These are phyloP conservation scores for Sphaerodactylus townsendi DNA, from an alignment of 2,113 vertebrate species.

Conservation along the genomic window DNA sequence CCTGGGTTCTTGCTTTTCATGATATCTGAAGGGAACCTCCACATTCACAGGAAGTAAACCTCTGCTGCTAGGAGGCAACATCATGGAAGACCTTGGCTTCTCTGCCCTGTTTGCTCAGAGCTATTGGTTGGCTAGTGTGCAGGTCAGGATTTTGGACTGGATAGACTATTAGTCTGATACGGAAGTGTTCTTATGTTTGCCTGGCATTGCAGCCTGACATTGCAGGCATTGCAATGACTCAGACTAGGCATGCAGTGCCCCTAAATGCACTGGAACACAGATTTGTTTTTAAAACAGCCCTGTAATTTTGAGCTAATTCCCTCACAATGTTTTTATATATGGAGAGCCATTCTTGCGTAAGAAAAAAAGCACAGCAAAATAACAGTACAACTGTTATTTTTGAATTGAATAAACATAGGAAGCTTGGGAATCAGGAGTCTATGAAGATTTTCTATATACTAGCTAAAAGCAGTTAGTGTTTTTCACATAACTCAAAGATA, in stretches of 20 bases:
- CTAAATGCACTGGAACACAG: not conserved
- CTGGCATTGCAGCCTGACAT: not conserved
- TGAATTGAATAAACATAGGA: not conserved
- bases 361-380: not conserved
- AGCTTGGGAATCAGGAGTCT: not conserved
- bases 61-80: too few species aligned
- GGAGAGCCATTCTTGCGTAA: not conserved
- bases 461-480: not conserved
- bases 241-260: not conserved
- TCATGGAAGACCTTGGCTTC: too few species aligned
- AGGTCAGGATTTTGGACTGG: too few species aligned
- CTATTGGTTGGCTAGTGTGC: too few species aligned
- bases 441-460: not conserved
- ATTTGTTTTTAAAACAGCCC: not conserved
- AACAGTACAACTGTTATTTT: not conserved
- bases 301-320: not conserved
- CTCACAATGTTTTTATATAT: not conserved
- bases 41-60: too few species aligned
- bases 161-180: too few species aligned
- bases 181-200: too few species aligned
- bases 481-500: not conserved
- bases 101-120: too few species aligned
- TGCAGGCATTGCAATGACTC: not conserved
- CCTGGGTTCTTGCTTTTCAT: too few species aligned
- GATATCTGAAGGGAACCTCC: too few species aligned